phyloP scores from a whole-genome alignment of 2,888 invertebrate species.

The Tenthredo scrophulariae region DNA sequence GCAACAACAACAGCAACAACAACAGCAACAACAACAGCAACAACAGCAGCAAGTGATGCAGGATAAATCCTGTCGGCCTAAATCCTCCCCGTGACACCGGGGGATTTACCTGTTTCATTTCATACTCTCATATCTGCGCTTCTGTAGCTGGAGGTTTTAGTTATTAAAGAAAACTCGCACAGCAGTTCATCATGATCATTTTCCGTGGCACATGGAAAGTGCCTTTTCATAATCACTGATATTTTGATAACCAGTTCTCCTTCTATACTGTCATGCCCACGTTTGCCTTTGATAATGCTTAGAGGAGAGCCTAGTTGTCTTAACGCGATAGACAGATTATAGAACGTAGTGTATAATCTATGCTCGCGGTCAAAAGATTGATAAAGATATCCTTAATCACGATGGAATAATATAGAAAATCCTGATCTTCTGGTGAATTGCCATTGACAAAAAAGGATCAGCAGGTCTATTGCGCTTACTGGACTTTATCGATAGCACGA shows the following conservation, averaged over 20 bases:
- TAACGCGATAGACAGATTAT: background rate
- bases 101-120: conserved; percentile 56
- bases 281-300: conserved; percentile 43
- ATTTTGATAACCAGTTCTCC: conserved; percentile 32
- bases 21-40: conserved; percentile 65
- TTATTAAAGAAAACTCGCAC: background rate
- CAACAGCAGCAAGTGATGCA: conserved; percentile 73
- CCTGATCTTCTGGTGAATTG: no score
- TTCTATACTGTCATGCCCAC: conserved; percentile 13
- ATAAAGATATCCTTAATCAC: background rate
- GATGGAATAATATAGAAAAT: background rate
- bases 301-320: conserved; percentile 26
- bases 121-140: background rate
- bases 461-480: background rate
- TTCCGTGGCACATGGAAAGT: conserved; percentile 25
- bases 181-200: conserved; percentile 19
- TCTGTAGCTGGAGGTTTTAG: background rate
- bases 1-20: conserved; percentile 50
- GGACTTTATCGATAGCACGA: no score
- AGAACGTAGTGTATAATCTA: conserved; percentile 21
- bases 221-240: conserved; percentile 16
- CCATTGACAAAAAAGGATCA: no score
- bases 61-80: conserved; percentile 75
- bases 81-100: conserved; percentile 77
- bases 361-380: background rate